Percentiles rank a stretch among this genome's conserved stretches.
These are phyloP conservation scores for Merodon equestris DNA, from an alignment of 2,888 invertebrate genomes.

Conservation along the genomic window DNA sequence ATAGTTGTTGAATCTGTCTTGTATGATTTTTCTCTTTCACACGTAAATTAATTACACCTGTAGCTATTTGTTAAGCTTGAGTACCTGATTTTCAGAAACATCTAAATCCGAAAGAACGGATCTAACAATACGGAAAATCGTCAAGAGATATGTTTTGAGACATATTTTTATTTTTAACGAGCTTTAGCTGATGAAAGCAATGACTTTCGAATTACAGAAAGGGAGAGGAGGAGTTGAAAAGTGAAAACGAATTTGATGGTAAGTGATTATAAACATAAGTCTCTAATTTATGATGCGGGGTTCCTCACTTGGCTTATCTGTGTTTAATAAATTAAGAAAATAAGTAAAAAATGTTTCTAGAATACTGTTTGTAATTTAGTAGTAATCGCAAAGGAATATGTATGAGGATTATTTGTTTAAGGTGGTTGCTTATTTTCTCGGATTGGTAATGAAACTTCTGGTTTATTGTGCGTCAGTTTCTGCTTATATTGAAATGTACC, in stretches of 20 bases:
- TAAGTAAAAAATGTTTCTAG: no score
- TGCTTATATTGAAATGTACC: no score
- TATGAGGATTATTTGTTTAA: no score
- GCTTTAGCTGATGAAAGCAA: conserved; percentile 8
- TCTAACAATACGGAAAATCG: conserved; percentile 6
- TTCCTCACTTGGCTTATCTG: conserved; percentile 22
- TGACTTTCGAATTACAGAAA: conserved; percentile 5
- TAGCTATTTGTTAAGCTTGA: conserved; percentile 9
- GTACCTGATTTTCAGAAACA: conserved; percentile 1
- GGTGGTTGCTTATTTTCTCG: no score
- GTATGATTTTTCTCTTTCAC: no score
- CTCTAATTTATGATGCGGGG: conserved; percentile 30
- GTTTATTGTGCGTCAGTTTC: no score
- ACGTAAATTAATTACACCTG: no score
- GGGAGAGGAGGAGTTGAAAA: background rate
- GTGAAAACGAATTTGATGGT: background rate
- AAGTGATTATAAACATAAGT: conserved; percentile 8
- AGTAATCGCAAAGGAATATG: no score
- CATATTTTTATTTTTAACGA: conserved; percentile 29
- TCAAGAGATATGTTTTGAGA: conserved; percentile 1
- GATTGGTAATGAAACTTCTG: no score
- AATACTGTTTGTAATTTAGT: no score
- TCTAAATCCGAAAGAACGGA: conserved; percentile 4
- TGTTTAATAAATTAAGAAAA: no score
- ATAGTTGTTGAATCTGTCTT: no score